Base-by-base conservation (phyloP, 2,113 vertebrate species). In the Tychaedon coryphoeus region DNA sequence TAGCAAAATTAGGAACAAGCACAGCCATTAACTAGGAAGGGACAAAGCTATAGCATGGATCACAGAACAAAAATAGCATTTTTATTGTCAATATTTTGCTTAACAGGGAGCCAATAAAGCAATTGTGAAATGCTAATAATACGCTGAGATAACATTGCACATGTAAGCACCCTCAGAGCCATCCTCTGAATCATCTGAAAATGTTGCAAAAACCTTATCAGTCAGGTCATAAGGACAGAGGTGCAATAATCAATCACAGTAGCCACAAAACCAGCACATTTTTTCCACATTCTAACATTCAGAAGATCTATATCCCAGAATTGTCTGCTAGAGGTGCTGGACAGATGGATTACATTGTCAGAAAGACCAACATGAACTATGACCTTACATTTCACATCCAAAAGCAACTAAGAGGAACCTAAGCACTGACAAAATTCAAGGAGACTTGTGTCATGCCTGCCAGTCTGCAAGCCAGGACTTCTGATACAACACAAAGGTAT, bases 1-100 rank as follows among this genome's bases (percentile, higher is more conserved):
- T 92, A 80, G 94, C 90, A 95, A 95, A 90, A 94, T 96, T 75
- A 95, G 94, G 94, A 95, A 94, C 87, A 78, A 91, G 48, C 6
- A 10, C 11, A 53, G 86, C 83, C 83, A 90, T 96, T 98, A 98
- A 96, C 67, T 33, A 62, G 72, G 75, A 91, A 74, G 73, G 90
- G 87, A 96, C 92, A 94, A 96, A 95, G 94, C 79, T 69, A 85
- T 4, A 86, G 50, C 61, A 80, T 24, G 78, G 86, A 91, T 61
- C 54, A 31, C 66, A 92, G 92, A 95, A 96, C 85, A 93, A 97
- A 97, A 98, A 96, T 80, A 97, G 94, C 84, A 58, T 77, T 96
- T 98, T 98, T 96, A 97, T 93, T 96, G 93, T 97, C 95, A 96
- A 95, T 97, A 97, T 95, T 98, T 97, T 97, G 94, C 96, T 95